phyloP scores from a whole-genome alignment of 2,888 invertebrate species.

The Pterostichus niger region DNA sequence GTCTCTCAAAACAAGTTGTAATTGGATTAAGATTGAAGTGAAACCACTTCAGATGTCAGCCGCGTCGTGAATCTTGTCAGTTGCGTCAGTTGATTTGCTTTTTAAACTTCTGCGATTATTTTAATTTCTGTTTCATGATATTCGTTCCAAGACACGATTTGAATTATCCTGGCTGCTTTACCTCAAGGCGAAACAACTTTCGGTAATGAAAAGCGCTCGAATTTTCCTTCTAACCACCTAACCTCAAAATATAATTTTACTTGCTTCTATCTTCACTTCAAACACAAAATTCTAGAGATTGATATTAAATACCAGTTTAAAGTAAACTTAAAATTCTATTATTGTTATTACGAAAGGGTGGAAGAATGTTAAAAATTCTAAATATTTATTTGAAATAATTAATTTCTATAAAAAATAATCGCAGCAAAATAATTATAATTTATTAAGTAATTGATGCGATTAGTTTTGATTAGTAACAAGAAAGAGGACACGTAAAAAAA shows the following conservation, averaged over 20 bases:
- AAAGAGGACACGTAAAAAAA: too few species aligned
- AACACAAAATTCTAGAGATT: constrained; percentile 30
- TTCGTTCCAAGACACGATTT: constrained; percentile 26
- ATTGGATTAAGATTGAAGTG: constrained; percentile 64
- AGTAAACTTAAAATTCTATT: constrained; percentile 42
- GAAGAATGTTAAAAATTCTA: too few species aligned
- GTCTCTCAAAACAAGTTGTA: constrained; percentile 65
- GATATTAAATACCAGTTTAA: constrained; percentile 28
- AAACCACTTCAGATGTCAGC: constrained; percentile 54
- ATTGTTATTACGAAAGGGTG: constrained; percentile 13
- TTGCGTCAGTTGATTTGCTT: constrained; percentile 54
- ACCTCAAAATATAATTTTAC: constrained; percentile 43
- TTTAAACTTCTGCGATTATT: constrained; percentile 50
- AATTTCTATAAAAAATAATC: too few species aligned
- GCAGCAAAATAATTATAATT: too few species aligned
- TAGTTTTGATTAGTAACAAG: too few species aligned
- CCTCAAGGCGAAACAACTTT: constrained; percentile 17
- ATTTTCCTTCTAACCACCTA: constrained; percentile 45
- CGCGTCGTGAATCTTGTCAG: background rate
- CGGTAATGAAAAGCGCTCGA: constrained; percentile 48
- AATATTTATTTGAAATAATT: too few species aligned
- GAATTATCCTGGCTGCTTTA: constrained; percentile 41
- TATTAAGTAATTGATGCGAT: too few species aligned
- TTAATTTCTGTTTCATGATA: constrained; percentile 43
- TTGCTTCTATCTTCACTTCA: constrained; percentile 27